These are phyloP conservation scores for Pteria penguin DNA, from an alignment of 2,888 invertebrate species.

Conservation along the genomic window DNA sequence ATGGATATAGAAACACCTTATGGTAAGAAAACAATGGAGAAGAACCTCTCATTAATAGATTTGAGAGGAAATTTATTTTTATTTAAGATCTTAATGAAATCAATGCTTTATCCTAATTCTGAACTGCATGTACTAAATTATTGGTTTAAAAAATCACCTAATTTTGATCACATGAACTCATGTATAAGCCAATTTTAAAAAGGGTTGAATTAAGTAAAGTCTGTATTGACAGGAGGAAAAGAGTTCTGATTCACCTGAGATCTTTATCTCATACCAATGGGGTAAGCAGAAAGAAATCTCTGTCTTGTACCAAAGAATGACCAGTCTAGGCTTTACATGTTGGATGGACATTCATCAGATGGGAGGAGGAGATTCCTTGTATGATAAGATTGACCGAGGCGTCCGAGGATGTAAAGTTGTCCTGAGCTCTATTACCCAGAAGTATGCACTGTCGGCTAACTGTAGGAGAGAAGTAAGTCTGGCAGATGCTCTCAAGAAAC, in stretches of 20 bases:
- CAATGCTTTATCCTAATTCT: no score
- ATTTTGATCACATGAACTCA: no score
- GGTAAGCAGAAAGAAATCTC: slow-evolving; percentile 70
- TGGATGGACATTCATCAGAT: slow-evolving; percentile 78
- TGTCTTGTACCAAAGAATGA: slow-evolving; percentile 65
- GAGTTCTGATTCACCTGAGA: slow-evolving; percentile 46
- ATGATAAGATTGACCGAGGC: slow-evolving; percentile 73
- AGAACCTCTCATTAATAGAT: no score
- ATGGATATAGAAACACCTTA: no score
- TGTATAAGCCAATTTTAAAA: no score
- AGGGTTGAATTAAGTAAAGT: no score
- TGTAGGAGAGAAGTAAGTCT: slow-evolving; percentile 71
- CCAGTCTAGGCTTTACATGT: slow-evolving; percentile 62
- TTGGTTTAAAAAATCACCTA: no score
- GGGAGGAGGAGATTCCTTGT: slow-evolving; percentile 76
- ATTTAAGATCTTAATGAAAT: no score
- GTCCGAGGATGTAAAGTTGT: slow-evolving; percentile 57
- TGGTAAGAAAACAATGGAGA: no score
- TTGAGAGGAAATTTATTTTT: no score
- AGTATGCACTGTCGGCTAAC: slow-evolving; percentile 68
- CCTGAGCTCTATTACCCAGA: slow-evolving; percentile 63
- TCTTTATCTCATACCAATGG: slow-evolving; percentile 78
- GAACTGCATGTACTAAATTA: no score
- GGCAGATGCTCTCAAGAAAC: slow-evolving; percentile 69
- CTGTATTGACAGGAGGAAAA: no score